phyloP scores from a whole-genome alignment of 2,888 invertebrate genomes.

The Heliconius hortense region DNA sequence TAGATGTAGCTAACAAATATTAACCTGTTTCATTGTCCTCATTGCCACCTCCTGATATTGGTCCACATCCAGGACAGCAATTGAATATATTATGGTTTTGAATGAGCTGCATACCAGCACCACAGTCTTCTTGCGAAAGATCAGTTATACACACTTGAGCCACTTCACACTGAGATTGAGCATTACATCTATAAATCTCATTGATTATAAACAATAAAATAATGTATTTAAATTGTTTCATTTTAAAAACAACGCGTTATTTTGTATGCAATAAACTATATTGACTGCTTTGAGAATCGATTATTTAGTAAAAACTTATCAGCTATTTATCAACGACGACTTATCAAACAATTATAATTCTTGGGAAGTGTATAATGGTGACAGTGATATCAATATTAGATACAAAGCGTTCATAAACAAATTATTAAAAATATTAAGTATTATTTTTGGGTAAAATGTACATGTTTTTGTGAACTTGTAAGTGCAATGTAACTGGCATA shows the following conservation, averaged over 20 bases:
- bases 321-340: constrained; percentile 43
- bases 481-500: background rate
- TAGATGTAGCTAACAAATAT: background rate
- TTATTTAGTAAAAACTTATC: constrained; percentile 56
- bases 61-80: constrained; percentile 74
- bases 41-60: constrained; percentile 45
- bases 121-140: constrained; percentile 56
- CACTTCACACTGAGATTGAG: constrained; percentile 52
- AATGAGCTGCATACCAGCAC: constrained; percentile 50
- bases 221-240: constrained; percentile 26
- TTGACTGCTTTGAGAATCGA: constrained; percentile 43
- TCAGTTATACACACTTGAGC: constrained; percentile 69
- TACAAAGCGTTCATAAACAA: background rate
- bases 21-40: constrained; percentile 33
- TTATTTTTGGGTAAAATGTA: background rate
- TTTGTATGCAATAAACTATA: constrained; percentile 40
- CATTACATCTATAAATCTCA: constrained; percentile 30
- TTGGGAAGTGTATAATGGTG: constrained; percentile 29
- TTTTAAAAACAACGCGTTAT: constrained; percentile 9
- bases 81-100: constrained; percentile 58
- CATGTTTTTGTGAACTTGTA: background rate
- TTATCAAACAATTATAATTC: constrained; percentile 42
- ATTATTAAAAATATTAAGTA: constrained; percentile 1
- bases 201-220: constrained; percentile 41
- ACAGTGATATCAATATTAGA: constrained; percentile 10